phyloP scores from a whole-genome alignment of 2,113 vertebrate genomes.

The Chiloscyllium plagiosum region DNA sequence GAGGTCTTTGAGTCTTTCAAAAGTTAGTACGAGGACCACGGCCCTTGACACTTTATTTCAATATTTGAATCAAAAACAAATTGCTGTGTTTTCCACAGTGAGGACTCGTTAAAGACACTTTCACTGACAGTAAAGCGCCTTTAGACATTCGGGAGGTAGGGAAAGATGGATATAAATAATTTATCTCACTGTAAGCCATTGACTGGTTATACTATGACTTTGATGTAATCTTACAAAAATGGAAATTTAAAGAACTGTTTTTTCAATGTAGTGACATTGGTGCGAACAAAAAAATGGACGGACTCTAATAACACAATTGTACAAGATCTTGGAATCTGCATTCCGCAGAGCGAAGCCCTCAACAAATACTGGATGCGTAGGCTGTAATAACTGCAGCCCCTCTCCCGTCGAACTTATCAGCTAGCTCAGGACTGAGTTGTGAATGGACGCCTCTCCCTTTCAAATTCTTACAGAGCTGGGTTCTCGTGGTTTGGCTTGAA shows the following conservation, averaged over 20 bases:
- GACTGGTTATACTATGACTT: background rate
- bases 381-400: background rate
- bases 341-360: background rate
- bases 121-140: background rate
- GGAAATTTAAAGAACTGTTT: background rate
- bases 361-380: background rate
- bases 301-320: background rate
- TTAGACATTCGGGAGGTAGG: background rate
- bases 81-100: background rate
- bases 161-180: background rate
- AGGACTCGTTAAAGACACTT: background rate
- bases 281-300: background rate
- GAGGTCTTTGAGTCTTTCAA: too few relatives aligned
- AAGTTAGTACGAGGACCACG: too few relatives aligned
- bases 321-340: background rate
- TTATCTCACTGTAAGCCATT: background rate
- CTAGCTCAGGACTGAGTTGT: background rate
- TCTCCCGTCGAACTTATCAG: background rate
- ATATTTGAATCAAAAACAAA: background rate
- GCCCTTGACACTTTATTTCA: too few relatives aligned
- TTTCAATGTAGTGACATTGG: too few relatives aligned
- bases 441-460: background rate
- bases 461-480: background rate
- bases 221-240: background rate
- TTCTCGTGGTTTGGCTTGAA: too few relatives aligned